phyloP scores from a whole-genome alignment of 2,888 invertebrate genomes.

The Tinea semifulvella region DNA sequence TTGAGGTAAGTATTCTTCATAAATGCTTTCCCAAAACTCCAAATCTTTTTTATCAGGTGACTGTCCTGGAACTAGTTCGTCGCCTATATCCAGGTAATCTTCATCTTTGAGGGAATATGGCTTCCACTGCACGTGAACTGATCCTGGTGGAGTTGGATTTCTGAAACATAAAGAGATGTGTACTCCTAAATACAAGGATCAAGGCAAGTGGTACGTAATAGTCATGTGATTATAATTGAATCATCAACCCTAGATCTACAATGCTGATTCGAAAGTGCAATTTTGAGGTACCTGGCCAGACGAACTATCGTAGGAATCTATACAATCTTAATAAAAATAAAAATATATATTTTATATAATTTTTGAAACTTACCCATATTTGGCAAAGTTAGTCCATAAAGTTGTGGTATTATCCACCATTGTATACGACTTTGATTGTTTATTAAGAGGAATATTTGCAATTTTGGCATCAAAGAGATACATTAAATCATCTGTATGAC shows the following conservation, averaged over 20 bases:
- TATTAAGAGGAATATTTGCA: constrained; percentile 21
- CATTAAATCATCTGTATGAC: constrained; percentile 34
- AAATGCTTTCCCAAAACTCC: constrained; percentile 35
- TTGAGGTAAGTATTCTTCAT: constrained; percentile 26
- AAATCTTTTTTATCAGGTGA: constrained; percentile 24
- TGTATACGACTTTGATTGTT: constrained; percentile 27
- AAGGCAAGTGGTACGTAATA: no score
- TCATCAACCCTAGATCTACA: no score
- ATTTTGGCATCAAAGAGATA: constrained; percentile 29
- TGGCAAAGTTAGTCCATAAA: constrained; percentile 48
- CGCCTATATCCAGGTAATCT: constrained; percentile 33
- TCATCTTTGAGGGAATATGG: constrained; percentile 27
- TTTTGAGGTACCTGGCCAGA: no score
- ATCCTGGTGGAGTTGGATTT: constrained; percentile 36
- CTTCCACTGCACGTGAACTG: constrained; percentile 34
- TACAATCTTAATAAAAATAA: neutral
- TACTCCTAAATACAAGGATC: no score
- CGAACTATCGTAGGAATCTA: no score
- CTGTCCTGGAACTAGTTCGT: constrained; percentile 25
- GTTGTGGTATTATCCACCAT: constrained; percentile 33
- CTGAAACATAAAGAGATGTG: constrained; percentile 26
- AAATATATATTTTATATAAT: neutral
- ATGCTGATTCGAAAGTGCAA: no score
- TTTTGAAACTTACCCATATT: constrained; percentile 35
- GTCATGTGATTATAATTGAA: no score